These are phyloP conservation scores for Drosophila nigrodunni DNA, from an alignment of 1,140 invertebrate genomes.

Conservation along the genomic window DNA sequence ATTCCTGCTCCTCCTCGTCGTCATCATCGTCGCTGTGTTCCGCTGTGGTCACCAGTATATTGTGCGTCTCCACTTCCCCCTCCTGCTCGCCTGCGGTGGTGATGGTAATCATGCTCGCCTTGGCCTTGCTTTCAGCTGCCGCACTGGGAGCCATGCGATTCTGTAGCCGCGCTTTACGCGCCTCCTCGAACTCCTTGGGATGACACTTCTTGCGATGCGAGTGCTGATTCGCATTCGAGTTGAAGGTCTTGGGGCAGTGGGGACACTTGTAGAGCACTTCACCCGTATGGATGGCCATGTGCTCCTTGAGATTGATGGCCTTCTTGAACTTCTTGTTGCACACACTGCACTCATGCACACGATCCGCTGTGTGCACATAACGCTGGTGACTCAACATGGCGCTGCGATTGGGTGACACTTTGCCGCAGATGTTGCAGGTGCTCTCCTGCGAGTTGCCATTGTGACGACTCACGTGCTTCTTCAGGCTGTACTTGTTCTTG, in stretches of 20 bases:
- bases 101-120: conserved; percentile 59
- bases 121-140: neutral
- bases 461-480: conserved; percentile 74
- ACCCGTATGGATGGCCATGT: conserved; percentile 82
- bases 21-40: conserved; percentile 34
- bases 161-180: conserved; percentile 57
- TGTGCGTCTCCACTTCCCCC: conserved; percentile 52
- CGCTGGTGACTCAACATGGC: conserved; percentile 78
- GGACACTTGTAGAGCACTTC: conserved; percentile 81
- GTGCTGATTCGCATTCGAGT: conserved; percentile 82
- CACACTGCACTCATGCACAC: conserved; percentile 70
- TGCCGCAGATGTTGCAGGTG: conserved; percentile 73
- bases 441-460: conserved; percentile 56
- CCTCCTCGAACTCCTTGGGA: conserved; percentile 78
- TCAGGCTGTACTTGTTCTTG: conserved; percentile 78
- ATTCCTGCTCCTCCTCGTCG: conserved; percentile 40
- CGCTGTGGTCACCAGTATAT: conserved; percentile 55
- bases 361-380: conserved; percentile 71
- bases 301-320: conserved; percentile 75
- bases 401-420: conserved; percentile 76
- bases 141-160: conserved; percentile 48
- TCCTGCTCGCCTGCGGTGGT: conserved; percentile 36
- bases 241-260: conserved; percentile 80
- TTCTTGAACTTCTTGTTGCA: conserved; percentile 80
- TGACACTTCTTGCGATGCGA: conserved; percentile 79